Conservation (phyloP, 2,797 vertebrate genomes). For the Chiloscyllium punctatum region DNA sequence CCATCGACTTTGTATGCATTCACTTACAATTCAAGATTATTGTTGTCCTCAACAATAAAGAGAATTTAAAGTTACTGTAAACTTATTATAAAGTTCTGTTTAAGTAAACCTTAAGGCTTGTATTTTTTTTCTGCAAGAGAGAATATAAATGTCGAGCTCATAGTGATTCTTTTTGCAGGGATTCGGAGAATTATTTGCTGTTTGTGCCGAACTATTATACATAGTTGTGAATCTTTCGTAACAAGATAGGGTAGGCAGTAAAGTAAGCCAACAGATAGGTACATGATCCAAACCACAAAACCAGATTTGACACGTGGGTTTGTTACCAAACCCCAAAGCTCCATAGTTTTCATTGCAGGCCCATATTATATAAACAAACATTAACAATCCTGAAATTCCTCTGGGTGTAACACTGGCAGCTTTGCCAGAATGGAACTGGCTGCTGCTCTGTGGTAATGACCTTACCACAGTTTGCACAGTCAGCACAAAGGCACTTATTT, state of each 20-base stretch:
- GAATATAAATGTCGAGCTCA: background rate
- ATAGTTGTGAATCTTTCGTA: background rate
- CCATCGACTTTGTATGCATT: background rate
- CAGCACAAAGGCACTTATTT: background rate
- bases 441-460: background rate
- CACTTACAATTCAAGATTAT: background rate
- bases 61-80: background rate
- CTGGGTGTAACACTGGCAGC: background rate
- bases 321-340: background rate
- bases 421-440: background rate
- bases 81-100: background rate
- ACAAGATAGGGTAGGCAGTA: background rate
- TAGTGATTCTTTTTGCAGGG: background rate
- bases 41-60: background rate
- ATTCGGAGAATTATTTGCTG: background rate
- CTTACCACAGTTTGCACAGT: background rate
- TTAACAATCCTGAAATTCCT: background rate
- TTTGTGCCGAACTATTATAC: background rate
- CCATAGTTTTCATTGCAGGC: background rate
- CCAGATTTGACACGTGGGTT: background rate
- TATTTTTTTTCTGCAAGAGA: background rate
- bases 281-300: background rate
- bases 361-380: background rate
- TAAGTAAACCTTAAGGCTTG: background rate
- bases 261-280: background rate